These are phyloP conservation scores for Progne subis DNA, from an alignment of 2,113 vertebrate genomes.

Conservation along the genomic window DNA sequence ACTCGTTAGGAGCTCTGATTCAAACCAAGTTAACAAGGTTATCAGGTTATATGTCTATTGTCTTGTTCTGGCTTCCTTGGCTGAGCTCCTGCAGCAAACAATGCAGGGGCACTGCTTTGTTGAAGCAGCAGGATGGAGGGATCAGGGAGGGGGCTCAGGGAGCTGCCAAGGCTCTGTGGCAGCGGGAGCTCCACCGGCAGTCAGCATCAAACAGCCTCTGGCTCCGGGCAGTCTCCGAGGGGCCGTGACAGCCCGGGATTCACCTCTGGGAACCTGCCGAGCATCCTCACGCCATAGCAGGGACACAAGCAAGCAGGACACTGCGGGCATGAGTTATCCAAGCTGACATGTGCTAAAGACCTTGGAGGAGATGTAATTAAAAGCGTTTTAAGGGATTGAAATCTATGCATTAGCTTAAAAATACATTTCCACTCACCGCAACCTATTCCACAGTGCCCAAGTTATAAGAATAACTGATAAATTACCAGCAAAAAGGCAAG, in stretches of 20 bases:
- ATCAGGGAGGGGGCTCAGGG: slow-evolving; percentile 31
- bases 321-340: neutral
- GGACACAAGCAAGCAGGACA: neutral
- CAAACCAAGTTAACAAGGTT: slow-evolving; percentile 70
- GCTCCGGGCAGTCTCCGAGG: neutral
- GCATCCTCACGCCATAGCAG: neutral
- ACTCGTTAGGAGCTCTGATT: slow-evolving; percentile 67
- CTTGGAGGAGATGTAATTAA: neutral
- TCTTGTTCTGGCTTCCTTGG: slow-evolving; percentile 68
- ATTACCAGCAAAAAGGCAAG: neutral
- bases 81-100: slow-evolving; percentile 60
- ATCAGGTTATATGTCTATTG: slow-evolving; percentile 71
- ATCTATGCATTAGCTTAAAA: neutral
- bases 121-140: slow-evolving; percentile 22
- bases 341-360: neutral
- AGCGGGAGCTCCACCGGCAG: neutral
- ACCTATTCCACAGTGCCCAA: neutral
- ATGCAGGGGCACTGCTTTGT: slow-evolving; percentile 66
- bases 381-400: neutral
- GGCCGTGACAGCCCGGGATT: neutral
- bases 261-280: neutral
- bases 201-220: slow-evolving; percentile 38
- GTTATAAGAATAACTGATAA: neutral
- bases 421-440: neutral
- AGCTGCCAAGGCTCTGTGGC: slow-evolving; percentile 65